These are phyloP conservation scores for Elgonia sp. DNA, from an alignment of 2,888 invertebrate genomes.

Conservation along the genomic window DNA sequence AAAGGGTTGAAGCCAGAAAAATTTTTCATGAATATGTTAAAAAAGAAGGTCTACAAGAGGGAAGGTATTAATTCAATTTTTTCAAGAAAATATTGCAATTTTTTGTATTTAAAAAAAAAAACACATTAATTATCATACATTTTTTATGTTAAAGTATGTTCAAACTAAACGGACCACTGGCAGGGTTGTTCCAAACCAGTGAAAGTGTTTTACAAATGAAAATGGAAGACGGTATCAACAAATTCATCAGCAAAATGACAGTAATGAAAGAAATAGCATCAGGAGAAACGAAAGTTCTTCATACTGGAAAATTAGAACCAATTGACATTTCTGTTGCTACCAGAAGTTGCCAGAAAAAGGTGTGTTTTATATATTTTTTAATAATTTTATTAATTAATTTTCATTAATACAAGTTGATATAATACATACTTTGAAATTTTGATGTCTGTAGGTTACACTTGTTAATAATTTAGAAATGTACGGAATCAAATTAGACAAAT, in stretches of 20 bases:
- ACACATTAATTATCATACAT: not conserved
- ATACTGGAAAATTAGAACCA: slow-evolving; percentile 92
- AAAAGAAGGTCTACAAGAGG: slow-evolving; percentile 88
- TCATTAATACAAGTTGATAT: too few relatives aligned
- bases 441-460: slow-evolving; percentile 89
- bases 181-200: slow-evolving; percentile 86
- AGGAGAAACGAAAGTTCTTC: slow-evolving; percentile 87
- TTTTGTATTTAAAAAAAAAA: not conserved
- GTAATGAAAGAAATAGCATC: slow-evolving; percentile 90
- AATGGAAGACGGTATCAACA: slow-evolving; percentile 92
- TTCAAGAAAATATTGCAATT: not conserved
- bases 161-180: slow-evolving; percentile 88
- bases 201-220: slow-evolving; percentile 87
- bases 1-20: slow-evolving; percentile 90
- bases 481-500: slow-evolving; percentile 93
- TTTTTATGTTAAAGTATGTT: slow-evolving; percentile 87
- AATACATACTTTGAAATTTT: not conserved
- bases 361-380: slow-evolving; percentile 83
- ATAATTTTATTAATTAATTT: not conserved
- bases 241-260: slow-evolving; percentile 91
- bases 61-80: slow-evolving; percentile 81
- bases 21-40: slow-evolving; percentile 92
- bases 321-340: slow-evolving; percentile 93
- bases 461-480: slow-evolving; percentile 96
- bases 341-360: slow-evolving; percentile 96